A percentile compares a stretch with the other conserved stretches of the same genome.
These are phyloP conservation scores for Ochotona curzoniae DNA, from an alignment of 2,113 vertebrate species.

Conservation along the genomic window DNA sequence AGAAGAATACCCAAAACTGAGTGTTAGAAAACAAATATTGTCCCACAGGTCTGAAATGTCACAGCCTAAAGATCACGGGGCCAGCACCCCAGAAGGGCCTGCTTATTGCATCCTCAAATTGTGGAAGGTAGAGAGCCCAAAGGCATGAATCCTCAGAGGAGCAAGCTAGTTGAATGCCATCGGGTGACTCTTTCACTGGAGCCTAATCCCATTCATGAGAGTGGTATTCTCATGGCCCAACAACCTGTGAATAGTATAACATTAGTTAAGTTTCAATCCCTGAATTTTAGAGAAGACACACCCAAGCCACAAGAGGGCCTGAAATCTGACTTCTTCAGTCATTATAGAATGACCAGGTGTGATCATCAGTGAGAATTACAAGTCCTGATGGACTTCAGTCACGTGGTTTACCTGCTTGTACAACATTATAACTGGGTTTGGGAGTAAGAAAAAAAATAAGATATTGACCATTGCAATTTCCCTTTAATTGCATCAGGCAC, in stretches of 20 bases:
- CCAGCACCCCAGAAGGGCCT: neutral
- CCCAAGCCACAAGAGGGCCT: neutral
- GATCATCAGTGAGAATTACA: neutral
- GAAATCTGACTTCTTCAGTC: neutral
- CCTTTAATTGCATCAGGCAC: too few relatives aligned
- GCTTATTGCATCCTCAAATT: neutral
- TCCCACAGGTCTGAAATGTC: neutral
- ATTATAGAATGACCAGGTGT: too few relatives aligned
- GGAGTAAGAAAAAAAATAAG: neutral
- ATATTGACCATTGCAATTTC: neutral
- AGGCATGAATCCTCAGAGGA: neutral
- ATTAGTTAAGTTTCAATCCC: neutral
- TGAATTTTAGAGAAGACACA: neutral
- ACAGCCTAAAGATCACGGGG: neutral
- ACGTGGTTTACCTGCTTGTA: accelerated
- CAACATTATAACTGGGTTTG: neutral
- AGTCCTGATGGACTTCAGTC: neutral
- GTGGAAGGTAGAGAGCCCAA: neutral
- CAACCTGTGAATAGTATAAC: neutral
- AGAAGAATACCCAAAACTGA: neutral
- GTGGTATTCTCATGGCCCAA: neutral
- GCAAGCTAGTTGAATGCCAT: neutral
- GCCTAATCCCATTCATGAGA: neutral
- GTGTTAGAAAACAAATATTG: neutral
- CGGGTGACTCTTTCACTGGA: neutral